Evolutionary conservation across 2,113 vertebrate genomes (phyloP), one percentile per base, ranked within the genome.

Genomic region (Globicephala melas): DNA sequence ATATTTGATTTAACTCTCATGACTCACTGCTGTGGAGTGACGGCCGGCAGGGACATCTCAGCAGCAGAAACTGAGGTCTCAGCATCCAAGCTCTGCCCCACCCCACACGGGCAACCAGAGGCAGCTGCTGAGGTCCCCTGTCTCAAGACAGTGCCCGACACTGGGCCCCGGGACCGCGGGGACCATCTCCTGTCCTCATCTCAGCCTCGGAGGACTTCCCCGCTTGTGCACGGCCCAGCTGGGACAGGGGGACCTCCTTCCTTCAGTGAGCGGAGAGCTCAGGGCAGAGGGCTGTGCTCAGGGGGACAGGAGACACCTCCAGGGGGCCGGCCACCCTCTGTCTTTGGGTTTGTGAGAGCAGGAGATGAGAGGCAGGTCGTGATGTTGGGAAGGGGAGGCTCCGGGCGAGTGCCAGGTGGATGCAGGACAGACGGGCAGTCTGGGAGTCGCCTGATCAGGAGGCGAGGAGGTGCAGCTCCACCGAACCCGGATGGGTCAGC

Each of bases 401-500:
- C 89, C 3, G 38, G 67, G 58, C 1, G 7, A 38, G 11, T 6
- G 28, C 18, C 20, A 0, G 5, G 5, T 0, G 4, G 33, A 28
- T 6, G 15, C 11, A 38, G 3, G 68, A 21, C 23, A 36, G 23
- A 58, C 4, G 8, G 47, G 25, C 2, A 11, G 7, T 58, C 58
- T 33, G 3, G 38, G 70, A 50, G 70, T n/a, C 36, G 5, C 9
- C 8, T 1, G 2, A 8, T 4, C 0, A 0, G 50, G 15, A 65
- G 2, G 31, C 10, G 21, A 28, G 41, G 6, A 28, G 38, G 4
- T 10, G 13, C 10, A 17, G 23, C 63, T 25, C 41, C 5, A 36
- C 36, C 3, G 2, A 12, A 85, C 28, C 13, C 36, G 63, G 47
- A 76, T 92, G 20, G 96, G 92, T 91, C 87, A 95, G 92, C 92